Base-by-base conservation (phyloP, 2,113 vertebrate genomes). In the Urocitellus parryii region DNA sequence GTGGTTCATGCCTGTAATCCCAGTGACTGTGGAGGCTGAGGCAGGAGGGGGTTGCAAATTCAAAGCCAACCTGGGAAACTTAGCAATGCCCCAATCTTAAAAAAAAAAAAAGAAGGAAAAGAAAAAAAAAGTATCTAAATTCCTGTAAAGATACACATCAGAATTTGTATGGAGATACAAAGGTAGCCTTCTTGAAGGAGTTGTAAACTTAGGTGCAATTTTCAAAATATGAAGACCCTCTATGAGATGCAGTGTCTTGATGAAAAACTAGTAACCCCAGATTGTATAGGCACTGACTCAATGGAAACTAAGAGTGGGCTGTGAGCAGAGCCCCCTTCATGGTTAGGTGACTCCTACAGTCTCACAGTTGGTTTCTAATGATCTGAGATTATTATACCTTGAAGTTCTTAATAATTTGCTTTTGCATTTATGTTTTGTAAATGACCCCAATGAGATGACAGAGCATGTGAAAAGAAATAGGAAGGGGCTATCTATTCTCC, bases 91-190 rank as follows among this genome's bases (percentile, higher is more conserved):
- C 67, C 2, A 16, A 16, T 70, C 67, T 68, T 27, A 11, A 68
- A 4, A 8, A 8, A 32, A 58, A 18, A 8, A 20, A 7, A 20
- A 58, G 20, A 22, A 58, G 56, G 20, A 32, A 14, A 34, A 67
- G 32, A 67, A 70, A 70, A 4, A 4, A 83, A 45, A 61, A 32
- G 63, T 65, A 17, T 65, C 39, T 34, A 22, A 45, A 65, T 83
- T 70, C n/a, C 45, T 90, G 39, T 84, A 3, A 22, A 42, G n/a
- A 45, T 0, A 20, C 0, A 39, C 37, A 85, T 92, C 51, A 77
- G 42, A 91, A 78, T 91, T 82, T 94, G 27, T 4, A 2, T n/a
- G n/a, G n/a, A 97, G 88, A 45, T 91, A 61, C 12, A 87, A 78
- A 82, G 73, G 7, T 10, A 18, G 2, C 32, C 42, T 80, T n/a